Conservation (phyloP, 92 coral and sea anemone genomes). For the Porites evermanni region DNA sequence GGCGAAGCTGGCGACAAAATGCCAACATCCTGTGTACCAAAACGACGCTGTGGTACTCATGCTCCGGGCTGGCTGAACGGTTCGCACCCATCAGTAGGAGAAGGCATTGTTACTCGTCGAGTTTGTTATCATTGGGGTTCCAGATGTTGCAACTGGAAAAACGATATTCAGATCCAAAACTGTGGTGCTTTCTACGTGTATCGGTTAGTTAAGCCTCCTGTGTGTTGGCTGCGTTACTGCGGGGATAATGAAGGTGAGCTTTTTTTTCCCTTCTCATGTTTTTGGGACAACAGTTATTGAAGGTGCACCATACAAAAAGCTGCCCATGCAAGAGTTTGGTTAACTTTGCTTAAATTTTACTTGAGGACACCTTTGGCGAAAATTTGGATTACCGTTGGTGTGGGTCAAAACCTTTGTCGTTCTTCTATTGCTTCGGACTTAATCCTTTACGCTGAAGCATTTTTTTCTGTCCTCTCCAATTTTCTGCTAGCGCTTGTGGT, state of each 20-base stretch:
- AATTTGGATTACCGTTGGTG: too few species aligned
- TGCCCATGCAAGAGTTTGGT: too few species aligned
- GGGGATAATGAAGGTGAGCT: neutral
- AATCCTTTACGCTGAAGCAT: too few species aligned
- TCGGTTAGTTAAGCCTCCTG: neutral
- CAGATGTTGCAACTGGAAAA: conserved; percentile 18
- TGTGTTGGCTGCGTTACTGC: conserved; percentile 15
- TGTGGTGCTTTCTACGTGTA: conserved; percentile 3
- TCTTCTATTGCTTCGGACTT: too few species aligned
- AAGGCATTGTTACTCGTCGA: conserved; percentile 5
- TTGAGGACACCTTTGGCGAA: too few species aligned
- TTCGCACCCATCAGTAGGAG: neutral
- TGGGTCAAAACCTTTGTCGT: too few species aligned
- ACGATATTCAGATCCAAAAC: neutral
- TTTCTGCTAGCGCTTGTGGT: too few species aligned
- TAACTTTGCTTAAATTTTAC: too few species aligned
- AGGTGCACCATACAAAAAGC: too few species aligned
- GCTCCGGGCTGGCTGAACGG: conserved; percentile 36
- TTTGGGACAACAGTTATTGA: neutral
- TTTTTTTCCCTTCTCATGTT: neutral
- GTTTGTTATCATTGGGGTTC: conserved; percentile 30
- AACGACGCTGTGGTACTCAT: conserved; percentile 17
- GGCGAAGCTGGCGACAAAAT: conserved; percentile 11
- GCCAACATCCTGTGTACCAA: neutral
- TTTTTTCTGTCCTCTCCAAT: too few species aligned